Base-by-base conservation (phyloP, 35 echinoderm and acorn worm species). In the Eucidaris tribuloides region DNA sequence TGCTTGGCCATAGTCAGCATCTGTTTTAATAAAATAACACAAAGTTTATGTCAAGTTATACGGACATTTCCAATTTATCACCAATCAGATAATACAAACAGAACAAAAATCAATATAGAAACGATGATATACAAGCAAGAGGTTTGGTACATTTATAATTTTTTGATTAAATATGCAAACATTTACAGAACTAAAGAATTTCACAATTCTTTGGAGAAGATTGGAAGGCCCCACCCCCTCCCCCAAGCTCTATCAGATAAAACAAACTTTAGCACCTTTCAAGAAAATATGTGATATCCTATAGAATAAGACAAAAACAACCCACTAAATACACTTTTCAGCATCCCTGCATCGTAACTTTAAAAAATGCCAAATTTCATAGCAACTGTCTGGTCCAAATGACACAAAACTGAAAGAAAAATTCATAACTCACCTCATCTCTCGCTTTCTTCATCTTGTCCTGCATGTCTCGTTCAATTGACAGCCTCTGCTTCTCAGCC, bases 401-500 rank as follows among this genome's bases (percentile, higher is more conserved):
- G 19, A 50, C 9, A 79, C 25, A 79, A 23, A 33, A 68, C 11
- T 17, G 20, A 37, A 0, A 40, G 6, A 7, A 30, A 19, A 32
- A 32, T 11, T 30, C n/a, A 54, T 58, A 29, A 35, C 79, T 80
- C 82, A 93, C 96, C 59, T 99, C 96, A 35, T 99, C 96, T 83
- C 83, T 90, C 25, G 90, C 85, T 63, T 90, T 90, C 46, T 70
- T 60, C 77, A 93, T 81, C 66, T 93, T 99, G 3, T 93, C 86
- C 62, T 99, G 96, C 65, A 89, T 83, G 28, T 99, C 91, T 24
- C 82, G 81, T 65, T 99, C 96, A 65, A 90, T 40, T 25, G 65
- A 45, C 45, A 93, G 64, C 33, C 90, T 55, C 74, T 99, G 96
- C 54, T 92, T 99, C 11, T 99, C 96, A 23, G 86, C 90, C 96